Evolutionary conservation across 1,140 invertebrate species (phyloP).

Genomic region (Drosophila oshimai): DNA sequence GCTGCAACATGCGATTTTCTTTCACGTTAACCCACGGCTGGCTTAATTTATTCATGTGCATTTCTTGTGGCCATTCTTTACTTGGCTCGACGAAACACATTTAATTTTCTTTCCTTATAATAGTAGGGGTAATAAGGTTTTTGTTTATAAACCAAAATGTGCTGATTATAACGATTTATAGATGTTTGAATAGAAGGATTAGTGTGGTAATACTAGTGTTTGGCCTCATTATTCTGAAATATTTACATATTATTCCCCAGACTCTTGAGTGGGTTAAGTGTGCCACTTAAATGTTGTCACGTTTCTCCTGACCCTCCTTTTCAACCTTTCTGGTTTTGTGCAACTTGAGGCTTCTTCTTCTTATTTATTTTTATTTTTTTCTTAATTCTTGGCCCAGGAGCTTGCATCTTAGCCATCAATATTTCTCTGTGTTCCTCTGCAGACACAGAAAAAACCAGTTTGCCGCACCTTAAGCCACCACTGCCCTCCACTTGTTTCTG

Average conservation of each 20-base stretch:
- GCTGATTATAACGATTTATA: no score
- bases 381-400: conserved; percentile 24
- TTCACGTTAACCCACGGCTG: not conserved
- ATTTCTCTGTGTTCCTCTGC: conserved; percentile 40
- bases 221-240: not conserved
- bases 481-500: not conserved
- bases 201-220: no score
- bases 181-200: no score
- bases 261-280: conserved; percentile 12
- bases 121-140: no score
- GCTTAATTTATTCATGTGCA: conserved; percentile 8
- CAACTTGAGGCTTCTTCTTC: conserved; percentile 32
- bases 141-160: not conserved
- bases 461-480: conserved; percentile 45
- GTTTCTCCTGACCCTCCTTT: conserved; percentile 13
- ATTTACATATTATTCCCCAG: not conserved
- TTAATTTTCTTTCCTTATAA: not conserved
- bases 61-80: not conserved
- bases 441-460: conserved; percentile 60
- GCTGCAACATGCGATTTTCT: conserved; percentile 36
- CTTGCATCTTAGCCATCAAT: conserved; percentile 64
- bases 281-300: conserved; percentile 35
- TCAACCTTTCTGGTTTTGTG: conserved; percentile 32
- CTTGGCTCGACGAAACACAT: not conserved
- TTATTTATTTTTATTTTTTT: not conserved